Evolutionary conservation across 2,888 invertebrate species (phyloP).

Genomic region (Seira sanloemensis): DNA sequence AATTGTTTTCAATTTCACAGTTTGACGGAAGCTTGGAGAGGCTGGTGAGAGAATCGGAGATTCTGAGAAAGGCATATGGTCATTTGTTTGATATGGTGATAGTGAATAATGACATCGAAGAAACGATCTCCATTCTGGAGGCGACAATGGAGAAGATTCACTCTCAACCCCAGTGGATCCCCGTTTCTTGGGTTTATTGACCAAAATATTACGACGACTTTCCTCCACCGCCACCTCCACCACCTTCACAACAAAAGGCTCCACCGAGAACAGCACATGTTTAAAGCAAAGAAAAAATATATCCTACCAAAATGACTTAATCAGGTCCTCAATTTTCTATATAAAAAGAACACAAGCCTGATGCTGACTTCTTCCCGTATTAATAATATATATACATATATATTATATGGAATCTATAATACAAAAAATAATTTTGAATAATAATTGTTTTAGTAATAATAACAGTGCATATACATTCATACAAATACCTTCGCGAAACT

Average conservation of each 20-base stretch:
- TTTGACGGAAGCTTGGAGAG: slow-evolving; percentile 98
- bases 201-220: slow-evolving; percentile 75
- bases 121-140: slow-evolving; percentile 95
- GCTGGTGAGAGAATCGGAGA: slow-evolving; percentile 96
- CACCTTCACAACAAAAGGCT: slow-evolving; percentile 53
- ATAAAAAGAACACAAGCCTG: slow-evolving; percentile 37
- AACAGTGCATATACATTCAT: too few relatives aligned
- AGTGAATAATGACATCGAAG: slow-evolving; percentile 99
- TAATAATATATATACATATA: slow-evolving; percentile 35
- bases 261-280: slow-evolving; percentile 49
- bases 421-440: slow-evolving; percentile 33
- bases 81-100: slow-evolving; percentile 99
- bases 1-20: slow-evolving; percentile 78
- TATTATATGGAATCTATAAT: too few relatives aligned
- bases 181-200: slow-evolving; percentile 98
- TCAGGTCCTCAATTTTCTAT: background rate
- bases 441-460: background rate
- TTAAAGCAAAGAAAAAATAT: slow-evolving; percentile 24
- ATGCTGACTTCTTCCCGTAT: slow-evolving; percentile 55
- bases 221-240: slow-evolving; percentile 56
- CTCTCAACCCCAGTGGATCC: slow-evolving; percentile 86
- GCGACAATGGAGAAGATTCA: slow-evolving; percentile 93
- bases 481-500: slow-evolving; percentile 59
- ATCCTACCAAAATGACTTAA: background rate
- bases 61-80: slow-evolving; percentile 96